Evolutionary conservation across 2,797 vertebrate species (phyloP), one percentile per base, ranked within the genome.

Genomic region (Xiphophorus birchmanni): DNA sequence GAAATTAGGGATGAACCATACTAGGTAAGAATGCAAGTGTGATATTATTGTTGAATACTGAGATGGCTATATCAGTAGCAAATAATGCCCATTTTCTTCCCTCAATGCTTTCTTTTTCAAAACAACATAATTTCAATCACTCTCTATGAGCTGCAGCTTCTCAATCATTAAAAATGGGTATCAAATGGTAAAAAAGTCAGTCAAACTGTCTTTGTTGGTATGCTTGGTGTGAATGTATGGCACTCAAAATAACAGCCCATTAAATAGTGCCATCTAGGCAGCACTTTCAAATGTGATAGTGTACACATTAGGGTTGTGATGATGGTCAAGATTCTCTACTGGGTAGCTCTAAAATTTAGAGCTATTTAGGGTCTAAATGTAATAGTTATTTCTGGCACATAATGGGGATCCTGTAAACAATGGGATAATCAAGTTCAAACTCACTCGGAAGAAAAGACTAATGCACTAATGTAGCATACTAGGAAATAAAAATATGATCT

Each of bases 381-480:
- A 58, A 54, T 1, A 15, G 40, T n/a, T 44, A 71, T 44, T 44
- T 15, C 23, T 44, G 21, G 23, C 5, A 44, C 23, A 71, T 73
- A 29, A 73, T 45, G 44, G 26, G 26, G n/a, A 47, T 73, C 17
- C 44, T 73, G 42, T 8, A 18, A n/a, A 47, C 26, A 73, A 72
- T 29, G 69, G 69, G 13, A 45, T 29, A 73, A 45, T 73, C n/a
- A 47, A 72, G n/a, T 45, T 29, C 26, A 73, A 73, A 47, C 69
- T 71, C 40, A 44, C 67, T 44, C 2, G 4, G 26, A 45, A 47
- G 6, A 29, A 45, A 17, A 72, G 88, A 84, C 86, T 82, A 78
- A 84, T 50, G 47, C 17, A 84, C 81, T 83, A 88, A 47, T 63
- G 79, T 56, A 80, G 73, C n/a, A 79, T 73, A 74, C 85, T 90